These are phyloP conservation scores for Alethe diademata DNA, from an alignment of 2,113 vertebrate species.

Conservation along the genomic window DNA sequence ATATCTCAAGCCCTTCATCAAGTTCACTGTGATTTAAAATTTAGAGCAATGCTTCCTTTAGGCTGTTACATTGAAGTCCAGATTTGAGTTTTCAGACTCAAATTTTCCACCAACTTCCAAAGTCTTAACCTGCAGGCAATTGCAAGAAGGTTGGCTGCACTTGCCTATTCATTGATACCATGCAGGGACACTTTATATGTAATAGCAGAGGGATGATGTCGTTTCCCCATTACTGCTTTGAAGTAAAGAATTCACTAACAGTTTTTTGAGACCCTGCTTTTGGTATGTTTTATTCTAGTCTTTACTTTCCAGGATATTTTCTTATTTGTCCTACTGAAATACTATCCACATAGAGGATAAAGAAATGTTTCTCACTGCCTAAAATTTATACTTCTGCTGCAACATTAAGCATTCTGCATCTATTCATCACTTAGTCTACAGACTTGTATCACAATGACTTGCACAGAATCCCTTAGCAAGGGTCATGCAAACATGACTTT, in stretches of 20 bases:
- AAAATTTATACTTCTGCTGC: neutral
- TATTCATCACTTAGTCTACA: neutral
- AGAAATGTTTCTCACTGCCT: neutral
- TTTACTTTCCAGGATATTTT: neutral
- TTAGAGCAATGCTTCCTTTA: slow-evolving; percentile 63
- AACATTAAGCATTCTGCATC: neutral
- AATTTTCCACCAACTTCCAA: slow-evolving; percentile 50
- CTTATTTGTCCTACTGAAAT: neutral
- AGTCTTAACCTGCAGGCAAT: slow-evolving; percentile 51
- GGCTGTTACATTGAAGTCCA: slow-evolving; percentile 64
- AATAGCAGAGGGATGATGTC: neutral
- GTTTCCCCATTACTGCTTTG: neutral
- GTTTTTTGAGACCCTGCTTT: neutral
- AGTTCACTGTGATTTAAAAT: slow-evolving; percentile 53
- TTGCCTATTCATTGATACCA: neutral
- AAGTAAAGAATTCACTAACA: neutral
- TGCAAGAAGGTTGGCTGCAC: slow-evolving; percentile 69
- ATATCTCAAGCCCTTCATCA: slow-evolving; percentile 68
- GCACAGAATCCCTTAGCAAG: neutral
- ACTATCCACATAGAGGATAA: neutral
- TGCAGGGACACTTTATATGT: neutral
- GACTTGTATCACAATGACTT: neutral
- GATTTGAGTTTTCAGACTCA: slow-evolving; percentile 25
- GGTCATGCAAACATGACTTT: neutral
- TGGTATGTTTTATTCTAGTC: neutral